phyloP scores from a whole-genome alignment of 2,797 vertebrate species.

The Smutsia temminckii region DNA sequence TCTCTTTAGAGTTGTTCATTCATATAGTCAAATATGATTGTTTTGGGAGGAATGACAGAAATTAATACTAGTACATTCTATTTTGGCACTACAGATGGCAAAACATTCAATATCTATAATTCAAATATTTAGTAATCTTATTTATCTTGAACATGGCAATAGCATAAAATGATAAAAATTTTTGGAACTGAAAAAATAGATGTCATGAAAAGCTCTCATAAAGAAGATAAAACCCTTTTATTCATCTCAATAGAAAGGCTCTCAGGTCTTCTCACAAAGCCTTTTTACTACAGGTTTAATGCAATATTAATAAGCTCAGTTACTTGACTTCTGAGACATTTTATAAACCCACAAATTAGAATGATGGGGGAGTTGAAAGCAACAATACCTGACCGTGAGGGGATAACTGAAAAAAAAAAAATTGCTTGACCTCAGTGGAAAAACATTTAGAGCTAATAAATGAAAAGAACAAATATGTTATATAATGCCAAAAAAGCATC shows the following conservation, averaged over 20 bases:
- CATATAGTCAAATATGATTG: neutral
- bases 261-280: neutral
- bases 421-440: neutral
- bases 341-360: neutral
- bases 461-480: neutral
- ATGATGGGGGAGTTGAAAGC: neutral
- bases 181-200: neutral
- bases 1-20: neutral
- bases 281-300: slow-evolving; percentile 17
- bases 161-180: neutral
- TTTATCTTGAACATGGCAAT: neutral
- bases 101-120: neutral
- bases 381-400: neutral
- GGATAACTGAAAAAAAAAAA: neutral
- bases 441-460: neutral
- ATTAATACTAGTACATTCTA: neutral
- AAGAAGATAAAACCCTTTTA: neutral
- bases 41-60: neutral
- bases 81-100: neutral
- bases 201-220: neutral
- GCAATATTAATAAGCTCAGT: slow-evolving; percentile 26
- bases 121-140: neutral
- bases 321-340: neutral
- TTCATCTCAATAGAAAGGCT: neutral
- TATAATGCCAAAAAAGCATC: neutral